Base-by-base conservation (phyloP, 2,113 vertebrate genomes). In the Nansenia antarctica region DNA sequence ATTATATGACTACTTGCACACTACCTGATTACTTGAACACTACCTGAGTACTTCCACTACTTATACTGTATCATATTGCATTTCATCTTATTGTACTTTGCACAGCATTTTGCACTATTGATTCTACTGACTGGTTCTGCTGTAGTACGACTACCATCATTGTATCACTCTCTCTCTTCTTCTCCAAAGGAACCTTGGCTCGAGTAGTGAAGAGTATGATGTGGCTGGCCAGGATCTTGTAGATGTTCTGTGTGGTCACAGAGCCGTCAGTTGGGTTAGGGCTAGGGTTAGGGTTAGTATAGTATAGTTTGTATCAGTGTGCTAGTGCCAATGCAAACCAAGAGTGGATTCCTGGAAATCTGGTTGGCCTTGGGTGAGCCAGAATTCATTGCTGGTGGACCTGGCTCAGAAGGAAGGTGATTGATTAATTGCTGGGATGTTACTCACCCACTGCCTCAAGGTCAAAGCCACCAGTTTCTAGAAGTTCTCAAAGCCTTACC, bases 391-490 rank as follows among this genome's bases (percentile, higher is more conserved):
- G 31, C 52, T 27, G 6, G 27, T 18, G 1, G 65, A 68, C 18
- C 27, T 68, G 14, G 52, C 52, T 68, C 63, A 26, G 22, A 24
- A 7, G 62, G 62, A 1, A 72, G 62, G 14, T 72, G 62, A 3
- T 26, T 20, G 11, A 65, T 59, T 5, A n/a, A 69, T 42, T 6
- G 34, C 11, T 15, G 58, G 24, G 11, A 20, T 11, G 5, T 54
- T 61, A 31, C 55, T 61, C 9, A 54, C 45, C 64, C 63, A 62
- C 1, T 72, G 69, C 2, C 34, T 11, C 14, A 70, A n/a, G 52
- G 11, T 70, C 53, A 24, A 70, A 76, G 1, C 73, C 67, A 1
- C 67, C 73, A n/a, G 8, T 9, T 3, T 35, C 30, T 24, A 70
- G 32, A 24, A 59, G 52, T 3, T 22, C 9, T 5, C 24, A 1